Evolutionary conservation across 64 coral and sea anemone species (phyloP).

Genomic region (Stichodactyla mertensii): DNA sequence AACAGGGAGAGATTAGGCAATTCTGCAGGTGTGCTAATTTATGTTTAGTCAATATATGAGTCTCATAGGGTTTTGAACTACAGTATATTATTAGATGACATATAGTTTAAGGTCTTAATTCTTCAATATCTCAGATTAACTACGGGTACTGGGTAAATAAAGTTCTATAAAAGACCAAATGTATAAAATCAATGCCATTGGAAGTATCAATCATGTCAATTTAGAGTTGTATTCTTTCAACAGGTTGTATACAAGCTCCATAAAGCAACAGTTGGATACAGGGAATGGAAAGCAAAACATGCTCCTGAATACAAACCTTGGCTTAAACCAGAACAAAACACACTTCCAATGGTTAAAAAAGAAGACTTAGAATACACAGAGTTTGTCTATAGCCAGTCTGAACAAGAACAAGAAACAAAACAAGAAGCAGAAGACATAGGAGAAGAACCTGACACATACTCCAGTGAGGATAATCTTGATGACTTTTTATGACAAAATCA

Average conservation of each 20-base stretch:
- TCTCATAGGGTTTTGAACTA: too few relatives aligned
- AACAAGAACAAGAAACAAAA: slow-evolving; percentile 32
- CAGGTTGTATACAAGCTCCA: slow-evolving; percentile 79
- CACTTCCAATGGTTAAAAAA: slow-evolving; percentile 47
- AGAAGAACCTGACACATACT: slow-evolving; percentile 56
- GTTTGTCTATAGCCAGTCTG: slow-evolving; percentile 31
- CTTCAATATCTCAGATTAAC: too few relatives aligned
- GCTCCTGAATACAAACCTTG: slow-evolving; percentile 86
- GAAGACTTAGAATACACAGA: slow-evolving; percentile 68
- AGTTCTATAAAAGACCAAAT: too few relatives aligned
- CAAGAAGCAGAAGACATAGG: slow-evolving; percentile 58
- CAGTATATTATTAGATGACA: too few relatives aligned
- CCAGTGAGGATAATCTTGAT: slow-evolving; percentile 84
- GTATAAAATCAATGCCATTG: too few relatives aligned
- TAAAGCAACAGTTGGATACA: slow-evolving; percentile 78
- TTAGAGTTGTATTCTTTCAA: not conserved
- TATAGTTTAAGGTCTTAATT: too few relatives aligned
- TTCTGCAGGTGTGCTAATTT: too few relatives aligned
- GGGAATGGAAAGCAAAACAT: slow-evolving; percentile 77
- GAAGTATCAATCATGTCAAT: too few relatives aligned
- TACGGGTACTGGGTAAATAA: too few relatives aligned
- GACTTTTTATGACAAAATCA: slow-evolving; percentile 34
- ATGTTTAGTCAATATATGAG: too few relatives aligned
- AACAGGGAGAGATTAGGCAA: too few relatives aligned
- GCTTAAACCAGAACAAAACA: slow-evolving; percentile 89